Percentiles rank a stretch among this genome's conserved stretches.
phyloP scores from a whole-genome alignment of 2,888 invertebrate species.

The Thera britannica region DNA sequence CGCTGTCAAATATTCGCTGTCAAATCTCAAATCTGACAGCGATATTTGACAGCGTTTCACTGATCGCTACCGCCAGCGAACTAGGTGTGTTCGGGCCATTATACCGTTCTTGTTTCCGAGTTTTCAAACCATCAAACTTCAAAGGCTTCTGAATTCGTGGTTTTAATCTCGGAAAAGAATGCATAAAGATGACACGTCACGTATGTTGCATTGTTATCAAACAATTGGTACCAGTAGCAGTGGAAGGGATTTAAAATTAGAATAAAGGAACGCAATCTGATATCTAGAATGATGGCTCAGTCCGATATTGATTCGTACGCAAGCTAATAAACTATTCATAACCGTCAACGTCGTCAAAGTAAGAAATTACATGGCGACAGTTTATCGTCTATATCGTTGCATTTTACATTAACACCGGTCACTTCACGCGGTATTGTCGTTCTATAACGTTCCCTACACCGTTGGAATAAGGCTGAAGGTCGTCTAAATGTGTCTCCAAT shows the following conservation, averaged over 20 bases:
- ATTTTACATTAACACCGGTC: constrained; percentile 29
- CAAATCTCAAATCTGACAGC: no score
- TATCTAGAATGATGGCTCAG: constrained; percentile 9
- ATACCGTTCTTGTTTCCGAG: background rate
- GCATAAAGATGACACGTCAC: background rate
- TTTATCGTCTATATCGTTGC: constrained; percentile 23
- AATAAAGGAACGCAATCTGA: constrained; percentile 8
- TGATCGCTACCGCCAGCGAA: no score
- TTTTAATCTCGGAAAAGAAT: background rate
- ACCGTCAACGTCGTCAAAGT: constrained; percentile 2
- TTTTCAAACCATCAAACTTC: background rate
- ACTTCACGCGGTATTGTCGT: constrained; percentile 9
- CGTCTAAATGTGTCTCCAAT: constrained; percentile 30
- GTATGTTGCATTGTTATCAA: background rate
- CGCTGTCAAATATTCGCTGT: no score
- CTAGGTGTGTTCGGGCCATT: no score
- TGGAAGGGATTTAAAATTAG: background rate
- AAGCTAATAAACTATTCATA: constrained; percentile 23
- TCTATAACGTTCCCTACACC: constrained; percentile 15
- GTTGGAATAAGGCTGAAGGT: constrained; percentile 28
- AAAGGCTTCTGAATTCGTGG: background rate
- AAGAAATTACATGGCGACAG: constrained; percentile 22
- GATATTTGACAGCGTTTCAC: no score
- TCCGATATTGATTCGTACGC: constrained; percentile 10
- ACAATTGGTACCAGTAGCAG: constrained; percentile 14